phyloP scores from a whole-genome alignment of 2,113 vertebrate genomes.

The Urocynchramus pylzowi region DNA sequence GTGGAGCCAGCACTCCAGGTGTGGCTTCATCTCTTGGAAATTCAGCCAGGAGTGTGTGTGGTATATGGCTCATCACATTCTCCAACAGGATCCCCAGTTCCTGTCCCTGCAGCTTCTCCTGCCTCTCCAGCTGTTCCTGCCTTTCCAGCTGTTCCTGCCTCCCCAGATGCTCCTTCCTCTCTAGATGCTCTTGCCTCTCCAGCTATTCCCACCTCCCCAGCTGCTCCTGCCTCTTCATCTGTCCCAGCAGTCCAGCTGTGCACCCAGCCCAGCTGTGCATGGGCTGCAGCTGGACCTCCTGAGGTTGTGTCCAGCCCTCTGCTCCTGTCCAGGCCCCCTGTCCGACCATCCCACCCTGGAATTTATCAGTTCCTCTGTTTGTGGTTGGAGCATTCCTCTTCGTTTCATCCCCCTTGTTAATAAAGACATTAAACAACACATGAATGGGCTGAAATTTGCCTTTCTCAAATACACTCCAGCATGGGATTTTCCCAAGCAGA shows the following conservation, averaged over 20 bases:
- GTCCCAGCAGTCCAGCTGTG: background rate
- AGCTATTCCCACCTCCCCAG: accelerated
- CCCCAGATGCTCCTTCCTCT: background rate
- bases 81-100: background rate
- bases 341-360: background rate
- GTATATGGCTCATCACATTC: background rate
- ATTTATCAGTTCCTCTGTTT: accelerated
- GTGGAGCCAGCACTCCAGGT: background rate
- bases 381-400: background rate
- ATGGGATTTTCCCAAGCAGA: background rate
- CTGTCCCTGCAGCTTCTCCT: background rate
- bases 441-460: background rate
- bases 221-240: background rate
- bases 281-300: background rate
- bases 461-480: background rate
- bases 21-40: background rate
- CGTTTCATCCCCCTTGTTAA: background rate
- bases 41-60: background rate
- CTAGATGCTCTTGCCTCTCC: accelerated
- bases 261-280: background rate
- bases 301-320: background rate
- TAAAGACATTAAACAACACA: background rate
- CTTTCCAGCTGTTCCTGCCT: background rate
- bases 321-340: background rate
- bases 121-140: accelerated